Base-by-base conservation (phyloP, 2,888 invertebrate species). In the Acleris laterana region DNA sequence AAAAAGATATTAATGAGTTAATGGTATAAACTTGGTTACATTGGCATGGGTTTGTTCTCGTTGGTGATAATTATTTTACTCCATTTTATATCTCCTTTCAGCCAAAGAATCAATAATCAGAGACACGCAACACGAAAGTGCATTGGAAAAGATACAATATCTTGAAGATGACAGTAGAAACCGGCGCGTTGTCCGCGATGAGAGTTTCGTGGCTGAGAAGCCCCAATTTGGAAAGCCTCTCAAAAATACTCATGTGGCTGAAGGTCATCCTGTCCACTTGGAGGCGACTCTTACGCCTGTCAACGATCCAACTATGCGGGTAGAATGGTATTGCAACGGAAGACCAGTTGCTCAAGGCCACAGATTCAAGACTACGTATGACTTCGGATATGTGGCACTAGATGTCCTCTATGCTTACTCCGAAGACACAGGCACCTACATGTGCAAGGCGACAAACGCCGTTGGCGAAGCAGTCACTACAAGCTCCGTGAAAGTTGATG, bases 311-410 rank as follows among this genome's bases (percentile, higher is more conserved):
- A 98, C 98, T 9, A 99, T 99, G 99, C 96, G 96, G 74, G 98
- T 99, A 11, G 99, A 99, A 91, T 99, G 99, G 99, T 99, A 95
- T 91, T 97, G 98, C 86, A 98, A 99, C 89, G 99, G 98, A 61
- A 94, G 96, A 78, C 98, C 99, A 3, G 95, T 99, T 77, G 96
- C 97, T 80, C 96, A 96, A 82, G 98, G 99, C 57, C 99, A 99
- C 85, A 95, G 99, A 72, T 99, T 99, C 90, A 98, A 98, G 88
- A 98, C 98, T 4, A 97, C 97, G 3, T 97, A 98, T 81, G 99
- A 99, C 86, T 99, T 99, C 87, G 99, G 99, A 71, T 99, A 97
- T 84, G 99, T 99, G 28, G 98, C 99, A 42, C 93, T 99, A 75
- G 99, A 99, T 83, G 97, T 99, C 75, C 93, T 99, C 62, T 99